These are phyloP conservation scores for Chrysolina haemoptera DNA, from an alignment of 2,888 invertebrate genomes.

Conservation along the genomic window DNA sequence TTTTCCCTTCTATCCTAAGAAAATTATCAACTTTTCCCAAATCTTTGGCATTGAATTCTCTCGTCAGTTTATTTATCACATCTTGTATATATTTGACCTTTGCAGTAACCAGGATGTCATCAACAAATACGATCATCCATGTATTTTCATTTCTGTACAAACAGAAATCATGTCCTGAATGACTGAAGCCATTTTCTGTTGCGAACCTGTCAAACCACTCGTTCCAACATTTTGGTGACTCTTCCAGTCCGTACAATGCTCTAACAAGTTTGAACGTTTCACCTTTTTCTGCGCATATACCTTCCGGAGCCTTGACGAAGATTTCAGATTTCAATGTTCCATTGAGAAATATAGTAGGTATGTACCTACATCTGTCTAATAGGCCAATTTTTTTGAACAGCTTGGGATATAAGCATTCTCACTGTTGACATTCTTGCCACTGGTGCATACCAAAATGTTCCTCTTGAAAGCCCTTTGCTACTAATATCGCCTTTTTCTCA, in stretches of 20 bases:
- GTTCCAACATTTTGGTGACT: background rate
- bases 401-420: slow-evolving; percentile 1
- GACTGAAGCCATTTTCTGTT: background rate
- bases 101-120: background rate
- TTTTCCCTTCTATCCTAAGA: background rate
- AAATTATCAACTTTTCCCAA: background rate
- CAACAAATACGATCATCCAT: background rate
- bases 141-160: background rate
- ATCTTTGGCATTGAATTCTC: background rate
- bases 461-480: slow-evolving; percentile 36
- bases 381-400: slow-evolving; percentile 19
- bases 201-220: background rate
- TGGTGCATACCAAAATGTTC: slow-evolving; percentile 33
- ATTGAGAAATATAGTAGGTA: slow-evolving; percentile 49
- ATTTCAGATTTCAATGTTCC: slow-evolving; percentile 40
- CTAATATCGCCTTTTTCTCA: slow-evolving; percentile 36
- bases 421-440: slow-evolving; percentile 22
- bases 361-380: slow-evolving; percentile 25
- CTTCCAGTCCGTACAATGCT: background rate
- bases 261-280: slow-evolving; percentile 27
- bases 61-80: background rate
- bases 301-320: slow-evolving; percentile 33
- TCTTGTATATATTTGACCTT: background rate
- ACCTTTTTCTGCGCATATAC: slow-evolving; percentile 26
- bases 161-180: background rate